Percentiles rank a stretch among this genome's conserved stretches.
These are phyloP conservation scores for Sanderia malayensis DNA, from an alignment of 30 jellyfish, hydroid and myxozoan genomes.

Conservation along the genomic window DNA sequence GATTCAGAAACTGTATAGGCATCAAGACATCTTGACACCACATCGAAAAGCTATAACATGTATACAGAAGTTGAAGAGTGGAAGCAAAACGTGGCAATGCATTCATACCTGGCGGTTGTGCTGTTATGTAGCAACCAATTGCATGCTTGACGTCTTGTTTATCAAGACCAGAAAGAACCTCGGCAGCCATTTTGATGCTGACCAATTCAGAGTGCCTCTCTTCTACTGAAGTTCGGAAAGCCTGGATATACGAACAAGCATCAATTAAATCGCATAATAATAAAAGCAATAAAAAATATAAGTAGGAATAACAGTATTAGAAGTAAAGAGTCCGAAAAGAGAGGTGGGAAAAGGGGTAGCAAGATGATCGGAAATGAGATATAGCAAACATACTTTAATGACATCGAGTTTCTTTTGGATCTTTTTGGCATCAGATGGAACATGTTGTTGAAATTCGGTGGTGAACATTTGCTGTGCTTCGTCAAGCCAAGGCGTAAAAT, in stretches of 20 bases:
- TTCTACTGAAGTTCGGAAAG: slow-evolving; percentile 70
- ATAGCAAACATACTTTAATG: slow-evolving; percentile 66
- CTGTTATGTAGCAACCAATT: slow-evolving; percentile 68
- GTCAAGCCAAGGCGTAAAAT: slow-evolving; percentile 87
- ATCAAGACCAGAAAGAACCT: slow-evolving; percentile 86
- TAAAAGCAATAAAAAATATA: too few species aligned
- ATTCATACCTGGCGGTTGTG: slow-evolving; percentile 92
- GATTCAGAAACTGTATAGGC: too few species aligned
- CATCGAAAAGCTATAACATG: too few species aligned
- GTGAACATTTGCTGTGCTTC: slow-evolving; percentile 80
- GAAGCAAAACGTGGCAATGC: too few species aligned
- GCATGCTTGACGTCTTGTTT: slow-evolving; percentile 86
- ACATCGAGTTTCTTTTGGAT: slow-evolving; percentile 64
- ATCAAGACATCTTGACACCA: too few species aligned
- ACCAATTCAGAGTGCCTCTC: slow-evolving; percentile 88
- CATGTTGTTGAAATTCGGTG: slow-evolving; percentile 72
- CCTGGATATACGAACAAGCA: too few species aligned
- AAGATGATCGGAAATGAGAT: too few species aligned
- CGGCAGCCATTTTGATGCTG: slow-evolving; percentile 86
- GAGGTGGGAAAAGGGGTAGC: too few species aligned
- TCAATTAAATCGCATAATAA: too few species aligned
- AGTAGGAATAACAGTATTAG: too few species aligned
- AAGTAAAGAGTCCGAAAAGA: too few species aligned
- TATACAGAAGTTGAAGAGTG: too few species aligned
- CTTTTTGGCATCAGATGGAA: slow-evolving; percentile 88